phyloP scores from a whole-genome alignment of 2,113 vertebrate species.

The Pachycephala philippinensis region DNA sequence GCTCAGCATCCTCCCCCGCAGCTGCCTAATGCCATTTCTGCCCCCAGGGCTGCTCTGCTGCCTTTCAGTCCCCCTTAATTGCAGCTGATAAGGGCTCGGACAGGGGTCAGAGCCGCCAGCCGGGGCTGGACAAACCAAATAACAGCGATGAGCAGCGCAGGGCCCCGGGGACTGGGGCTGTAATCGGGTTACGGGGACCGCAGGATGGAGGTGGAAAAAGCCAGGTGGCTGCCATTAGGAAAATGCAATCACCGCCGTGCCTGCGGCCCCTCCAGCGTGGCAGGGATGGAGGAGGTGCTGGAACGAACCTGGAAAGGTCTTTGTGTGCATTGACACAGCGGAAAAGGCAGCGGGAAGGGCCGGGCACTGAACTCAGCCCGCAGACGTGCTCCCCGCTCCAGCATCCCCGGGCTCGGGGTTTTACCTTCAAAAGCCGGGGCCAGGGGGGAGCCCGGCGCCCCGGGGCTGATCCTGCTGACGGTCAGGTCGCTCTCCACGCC shows the following conservation, averaged over 20 bases:
- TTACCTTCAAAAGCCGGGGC: slow-evolving; percentile 86
- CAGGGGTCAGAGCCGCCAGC: neutral
- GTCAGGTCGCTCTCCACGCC: slow-evolving; percentile 93
- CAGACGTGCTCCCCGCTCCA: fast-evolving
- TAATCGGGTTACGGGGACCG: neutral
- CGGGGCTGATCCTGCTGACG: slow-evolving; percentile 82
- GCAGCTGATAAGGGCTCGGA: slow-evolving; percentile 1
- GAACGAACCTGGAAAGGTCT: neutral
- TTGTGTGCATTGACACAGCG: neutral
- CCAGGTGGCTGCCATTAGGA: slow-evolving; percentile 12
- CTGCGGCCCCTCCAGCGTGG: neutral
- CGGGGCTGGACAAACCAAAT: slow-evolving; percentile 4
- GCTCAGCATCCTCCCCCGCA: neutral
- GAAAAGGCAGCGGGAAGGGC: neutral
- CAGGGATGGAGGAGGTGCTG: neutral
- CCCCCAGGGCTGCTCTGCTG: slow-evolving; percentile 10
- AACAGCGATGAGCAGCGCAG: neutral
- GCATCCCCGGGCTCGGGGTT: neutral
- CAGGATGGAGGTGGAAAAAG: neutral
- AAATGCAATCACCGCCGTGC: neutral
- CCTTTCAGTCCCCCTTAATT: neutral
- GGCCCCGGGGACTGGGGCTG: neutral
- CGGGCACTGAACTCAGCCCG: neutral
- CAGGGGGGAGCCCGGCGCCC: slow-evolving; percentile 67
- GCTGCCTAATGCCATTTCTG: neutral